A percentile compares a stretch with the other conserved stretches of the same genome.
Conservation (phyloP, 2,113 vertebrate species). For the Monopterus albus region DNA sequence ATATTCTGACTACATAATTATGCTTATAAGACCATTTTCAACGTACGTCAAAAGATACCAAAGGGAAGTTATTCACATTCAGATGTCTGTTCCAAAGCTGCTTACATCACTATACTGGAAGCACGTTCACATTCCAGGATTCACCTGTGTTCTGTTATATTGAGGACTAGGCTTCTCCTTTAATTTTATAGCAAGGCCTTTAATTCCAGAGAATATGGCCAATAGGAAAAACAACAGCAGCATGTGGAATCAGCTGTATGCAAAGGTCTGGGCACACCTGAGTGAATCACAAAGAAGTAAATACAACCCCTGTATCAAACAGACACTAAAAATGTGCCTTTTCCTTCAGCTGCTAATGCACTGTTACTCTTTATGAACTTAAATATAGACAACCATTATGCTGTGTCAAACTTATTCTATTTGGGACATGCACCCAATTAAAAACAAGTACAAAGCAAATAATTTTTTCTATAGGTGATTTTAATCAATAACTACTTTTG, state of each 20-base stretch:
- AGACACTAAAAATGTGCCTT: too few relatives aligned
- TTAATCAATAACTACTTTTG: background rate
- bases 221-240: background rate
- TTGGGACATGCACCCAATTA: too few relatives aligned
- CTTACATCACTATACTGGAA: background rate
- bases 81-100: slow-evolving; percentile 1
- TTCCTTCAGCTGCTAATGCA: too few relatives aligned
- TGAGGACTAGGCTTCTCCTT: background rate
- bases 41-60: background rate
- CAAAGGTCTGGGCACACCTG: too few relatives aligned
- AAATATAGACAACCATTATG: too few relatives aligned
- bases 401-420: too few relatives aligned
- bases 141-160: background rate
- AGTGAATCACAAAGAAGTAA: too few relatives aligned
- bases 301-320: too few relatives aligned
- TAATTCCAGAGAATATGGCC: background rate
- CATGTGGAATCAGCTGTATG: too few relatives aligned
- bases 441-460: too few relatives aligned
- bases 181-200: background rate
- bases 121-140: slow-evolving; percentile 14
- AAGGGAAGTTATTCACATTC: slow-evolving; percentile 16
- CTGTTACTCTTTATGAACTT: too few relatives aligned
- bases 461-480: too few relatives aligned
- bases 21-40: background rate
- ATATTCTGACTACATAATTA: background rate